These are phyloP conservation scores for Sparus aurata DNA, from an alignment of 2,797 vertebrate genomes.

Conservation along the genomic window DNA sequence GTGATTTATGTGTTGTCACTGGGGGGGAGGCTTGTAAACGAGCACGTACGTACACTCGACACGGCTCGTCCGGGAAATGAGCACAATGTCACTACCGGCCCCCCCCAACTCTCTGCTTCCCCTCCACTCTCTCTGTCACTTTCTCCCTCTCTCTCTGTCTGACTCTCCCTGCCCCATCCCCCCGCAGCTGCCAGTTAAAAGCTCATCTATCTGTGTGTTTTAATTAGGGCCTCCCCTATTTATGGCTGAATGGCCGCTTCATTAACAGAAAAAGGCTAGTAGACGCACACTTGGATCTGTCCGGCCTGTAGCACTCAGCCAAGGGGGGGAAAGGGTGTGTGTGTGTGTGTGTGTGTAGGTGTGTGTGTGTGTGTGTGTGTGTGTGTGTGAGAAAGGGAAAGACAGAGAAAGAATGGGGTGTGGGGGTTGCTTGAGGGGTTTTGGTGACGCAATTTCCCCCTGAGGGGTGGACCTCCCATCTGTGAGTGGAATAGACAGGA, in stretches of 20 bases:
- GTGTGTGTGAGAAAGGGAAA: not conserved
- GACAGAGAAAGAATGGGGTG: constrained; percentile 55
- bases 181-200: constrained; percentile 72
- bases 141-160: not conserved
- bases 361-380: too few species aligned
- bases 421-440: constrained; percentile 76
- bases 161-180: constrained; percentile 27
- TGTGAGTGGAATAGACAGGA: constrained; percentile 69
- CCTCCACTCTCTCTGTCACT: constrained; percentile 45
- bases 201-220: constrained; percentile 73
- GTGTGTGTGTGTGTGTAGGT: not conserved
- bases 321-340: constrained; percentile 5
- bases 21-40: constrained; percentile 41
- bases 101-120: constrained; percentile 26
- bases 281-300: constrained; percentile 53
- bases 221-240: constrained; percentile 74
- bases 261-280: constrained; percentile 66
- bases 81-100: constrained; percentile 43
- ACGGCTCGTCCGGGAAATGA: constrained; percentile 54
- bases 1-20: constrained; percentile 46
- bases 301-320: constrained; percentile 39
- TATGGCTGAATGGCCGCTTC: constrained; percentile 76
- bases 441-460: constrained; percentile 79
- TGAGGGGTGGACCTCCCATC: constrained; percentile 77
- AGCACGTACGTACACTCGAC: constrained; percentile 6